Conservation (phyloP, 1,140 invertebrate genomes). For the Drosophila varians region DNA sequence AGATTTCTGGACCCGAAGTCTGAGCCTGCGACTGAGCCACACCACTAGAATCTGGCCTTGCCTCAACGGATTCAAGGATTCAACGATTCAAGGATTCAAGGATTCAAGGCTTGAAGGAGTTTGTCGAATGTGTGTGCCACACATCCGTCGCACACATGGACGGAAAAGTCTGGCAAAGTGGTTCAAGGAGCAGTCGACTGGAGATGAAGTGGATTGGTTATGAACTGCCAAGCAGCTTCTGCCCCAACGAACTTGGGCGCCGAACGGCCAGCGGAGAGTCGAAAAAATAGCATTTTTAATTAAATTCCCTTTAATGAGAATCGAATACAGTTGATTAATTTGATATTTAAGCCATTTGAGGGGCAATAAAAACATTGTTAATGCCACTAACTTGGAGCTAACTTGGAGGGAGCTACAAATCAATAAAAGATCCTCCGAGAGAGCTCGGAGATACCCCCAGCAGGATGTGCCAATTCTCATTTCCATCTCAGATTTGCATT, state of each 20-base stretch:
- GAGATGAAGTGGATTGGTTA: slow-evolving; percentile 26
- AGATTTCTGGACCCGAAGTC: slow-evolving; percentile 38
- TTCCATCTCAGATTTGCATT: neutral
- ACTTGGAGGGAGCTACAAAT: no score
- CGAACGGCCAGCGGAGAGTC: neutral
- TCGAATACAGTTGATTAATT: no score
- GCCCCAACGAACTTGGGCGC: slow-evolving; percentile 14
- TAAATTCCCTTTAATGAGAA: no score
- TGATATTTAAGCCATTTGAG: no score
- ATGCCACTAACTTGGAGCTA: no score
- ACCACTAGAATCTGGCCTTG: slow-evolving; percentile 25
- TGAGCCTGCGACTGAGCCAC: slow-evolving; percentile 22
- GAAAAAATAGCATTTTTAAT: no score
- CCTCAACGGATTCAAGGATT: slow-evolving; percentile 8
- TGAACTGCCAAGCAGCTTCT: slow-evolving; percentile 11
- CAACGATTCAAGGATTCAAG: no score
- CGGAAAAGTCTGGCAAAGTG: neutral
- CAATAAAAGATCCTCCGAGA: no score
- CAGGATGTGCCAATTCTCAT: neutral
- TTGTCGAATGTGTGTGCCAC: slow-evolving; percentile 16
- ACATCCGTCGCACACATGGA: neutral
- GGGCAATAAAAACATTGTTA: no score
- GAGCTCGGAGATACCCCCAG: no score
- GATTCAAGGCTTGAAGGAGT: slow-evolving; percentile 25
- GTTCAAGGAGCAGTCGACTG: slow-evolving; percentile 12